These are phyloP conservation scores for Mythimna lalbum DNA, from an alignment of 2,888 invertebrate genomes.

Conservation along the genomic window DNA sequence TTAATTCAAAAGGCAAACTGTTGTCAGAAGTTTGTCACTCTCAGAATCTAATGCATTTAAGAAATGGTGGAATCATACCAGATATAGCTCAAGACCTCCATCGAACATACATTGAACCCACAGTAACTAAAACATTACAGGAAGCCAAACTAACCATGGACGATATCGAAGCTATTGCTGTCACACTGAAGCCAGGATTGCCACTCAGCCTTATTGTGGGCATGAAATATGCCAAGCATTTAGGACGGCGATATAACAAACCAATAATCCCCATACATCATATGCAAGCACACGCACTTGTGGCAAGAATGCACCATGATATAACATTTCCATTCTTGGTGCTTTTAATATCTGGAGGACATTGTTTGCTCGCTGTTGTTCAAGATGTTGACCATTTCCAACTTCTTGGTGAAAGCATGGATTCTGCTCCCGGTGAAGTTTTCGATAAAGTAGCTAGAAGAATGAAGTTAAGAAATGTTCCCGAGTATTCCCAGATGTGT, in stretches of 20 bases:
- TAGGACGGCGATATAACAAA: slow-evolving; percentile 92
- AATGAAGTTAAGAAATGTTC: slow-evolving; percentile 95
- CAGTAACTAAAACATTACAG: slow-evolving; percentile 93
- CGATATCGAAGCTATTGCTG: slow-evolving; percentile 96
- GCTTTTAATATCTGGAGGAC: slow-evolving; percentile 98
- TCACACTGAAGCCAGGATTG: slow-evolving; percentile 96
- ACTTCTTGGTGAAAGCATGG: slow-evolving; percentile 94
- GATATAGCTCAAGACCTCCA: slow-evolving; percentile 96
- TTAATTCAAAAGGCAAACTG: slow-evolving; percentile 93
- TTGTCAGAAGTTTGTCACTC: slow-evolving; percentile 95
- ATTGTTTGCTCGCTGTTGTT: slow-evolving; percentile 95
- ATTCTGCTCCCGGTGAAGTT: slow-evolving; percentile 98
- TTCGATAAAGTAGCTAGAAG: slow-evolving; percentile 98
- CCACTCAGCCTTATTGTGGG: slow-evolving; percentile 95
- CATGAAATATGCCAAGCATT: slow-evolving; percentile 95
- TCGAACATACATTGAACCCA: slow-evolving; percentile 93
- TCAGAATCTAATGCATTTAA: slow-evolving; percentile 94
- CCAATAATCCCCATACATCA: slow-evolving; percentile 99
- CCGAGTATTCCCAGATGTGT: slow-evolving; percentile 93
- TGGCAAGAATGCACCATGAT: slow-evolving; percentile 94
- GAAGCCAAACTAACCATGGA: slow-evolving; percentile 91
- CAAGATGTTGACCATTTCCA: slow-evolving; percentile 94
- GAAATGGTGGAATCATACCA: slow-evolving; percentile 97
- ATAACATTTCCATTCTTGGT: slow-evolving; percentile 97
- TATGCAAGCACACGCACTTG: slow-evolving; percentile 99